A percentile compares a stretch with the other conserved stretches of the same genome.
Conservation (phyloP, 2,888 invertebrate genomes). For the Xestia rhomboidea region DNA sequence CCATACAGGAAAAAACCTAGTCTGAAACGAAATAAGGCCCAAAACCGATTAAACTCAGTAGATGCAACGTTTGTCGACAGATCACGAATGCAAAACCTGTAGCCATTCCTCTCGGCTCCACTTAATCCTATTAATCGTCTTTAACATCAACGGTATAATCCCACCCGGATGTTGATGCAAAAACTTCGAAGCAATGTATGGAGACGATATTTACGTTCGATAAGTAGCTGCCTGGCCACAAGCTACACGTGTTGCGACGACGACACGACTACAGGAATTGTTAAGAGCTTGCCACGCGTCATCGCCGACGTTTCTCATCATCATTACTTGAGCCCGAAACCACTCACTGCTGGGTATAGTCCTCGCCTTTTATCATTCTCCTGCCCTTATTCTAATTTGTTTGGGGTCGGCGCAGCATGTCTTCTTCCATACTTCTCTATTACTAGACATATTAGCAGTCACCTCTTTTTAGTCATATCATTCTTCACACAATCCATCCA, state of each 20-base stretch:
- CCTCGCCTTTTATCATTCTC: too few relatives aligned
- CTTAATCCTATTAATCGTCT: constrained; percentile 10
- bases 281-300: neutral
- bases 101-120: neutral
- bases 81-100: constrained; percentile 8
- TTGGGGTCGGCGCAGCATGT: too few relatives aligned
- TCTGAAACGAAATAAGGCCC: neutral
- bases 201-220: constrained; percentile 6
- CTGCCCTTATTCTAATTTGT: too few relatives aligned
- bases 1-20: accelerated
- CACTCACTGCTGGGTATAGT: neutral
- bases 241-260: neutral
- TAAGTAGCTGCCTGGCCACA: constrained; percentile 1
- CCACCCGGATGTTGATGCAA: constrained; percentile 14
- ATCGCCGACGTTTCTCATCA: neutral
- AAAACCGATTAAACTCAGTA: neutral
- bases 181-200: constrained; percentile 10
- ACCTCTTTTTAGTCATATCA: too few relatives aligned
- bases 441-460: too few relatives aligned
- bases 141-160: constrained; percentile 7
- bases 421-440: too few relatives aligned
- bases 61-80: neutral
- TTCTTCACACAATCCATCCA: too few relatives aligned
- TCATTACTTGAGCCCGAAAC: neutral
- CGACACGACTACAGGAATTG: neutral